Percentiles rank a stretch among this genome's conserved stretches.
Evolutionary conservation across 1,140 invertebrate species (phyloP).

Genomic region (Nasonia longicornis): DNA sequence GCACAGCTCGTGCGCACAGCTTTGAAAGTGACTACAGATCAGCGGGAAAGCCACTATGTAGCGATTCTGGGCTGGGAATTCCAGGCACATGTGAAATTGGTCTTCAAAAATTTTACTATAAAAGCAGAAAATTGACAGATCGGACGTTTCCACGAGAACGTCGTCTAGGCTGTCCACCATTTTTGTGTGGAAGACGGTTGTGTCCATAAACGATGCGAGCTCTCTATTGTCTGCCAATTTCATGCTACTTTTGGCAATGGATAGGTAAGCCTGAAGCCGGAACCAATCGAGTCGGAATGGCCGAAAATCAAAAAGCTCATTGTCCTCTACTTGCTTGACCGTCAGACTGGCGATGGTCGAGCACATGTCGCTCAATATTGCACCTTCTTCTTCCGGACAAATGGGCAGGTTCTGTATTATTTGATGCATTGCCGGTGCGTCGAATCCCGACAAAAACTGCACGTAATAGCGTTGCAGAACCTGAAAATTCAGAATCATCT

Average conservation of each 20-base stretch:
- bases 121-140: constrained; percentile 97
- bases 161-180: constrained; percentile 99
- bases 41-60: constrained; percentile 98
- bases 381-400: constrained; percentile 93
- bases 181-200: constrained; percentile 96
- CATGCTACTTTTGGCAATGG: constrained; percentile 85
- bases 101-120: constrained; percentile 97
- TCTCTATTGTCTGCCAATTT: constrained; percentile 88
- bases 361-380: constrained; percentile 93
- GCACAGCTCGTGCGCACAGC: constrained; percentile 97
- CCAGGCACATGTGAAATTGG: constrained; percentile 98
- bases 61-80: constrained; percentile 97
- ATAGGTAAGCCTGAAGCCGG: constrained; percentile 94
- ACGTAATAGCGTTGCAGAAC: constrained; percentile 98
- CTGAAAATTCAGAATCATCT: constrained; percentile 18
- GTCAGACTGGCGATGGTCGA: constrained; percentile 88
- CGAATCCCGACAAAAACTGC: constrained; percentile 95
- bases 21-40: constrained; percentile 97
- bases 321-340: constrained; percentile 97
- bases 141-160: constrained; percentile 95
- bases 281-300: constrained; percentile 98
- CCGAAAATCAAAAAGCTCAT: constrained; percentile 95
- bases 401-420: constrained; percentile 89
- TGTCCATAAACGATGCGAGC: constrained; percentile 93
- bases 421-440: constrained; percentile 92